These are phyloP conservation scores for Gallinago paraguaiae DNA, from an alignment of 2,113 vertebrate genomes.

Conservation along the genomic window DNA sequence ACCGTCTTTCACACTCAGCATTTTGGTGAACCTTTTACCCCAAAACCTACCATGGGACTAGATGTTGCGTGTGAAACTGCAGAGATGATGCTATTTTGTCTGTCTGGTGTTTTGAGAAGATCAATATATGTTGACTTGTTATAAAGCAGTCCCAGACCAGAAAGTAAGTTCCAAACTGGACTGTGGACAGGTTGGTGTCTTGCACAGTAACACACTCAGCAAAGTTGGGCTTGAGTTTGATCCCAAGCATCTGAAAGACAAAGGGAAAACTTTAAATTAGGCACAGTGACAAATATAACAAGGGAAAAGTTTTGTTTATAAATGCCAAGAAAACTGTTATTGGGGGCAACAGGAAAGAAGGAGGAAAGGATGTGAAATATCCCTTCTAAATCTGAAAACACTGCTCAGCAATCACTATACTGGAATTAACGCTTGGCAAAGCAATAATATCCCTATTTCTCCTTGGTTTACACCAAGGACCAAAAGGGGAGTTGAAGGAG, in stretches of 20 bases:
- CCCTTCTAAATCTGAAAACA: slow-evolving; percentile 48
- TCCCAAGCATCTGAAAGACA: background rate
- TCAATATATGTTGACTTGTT: background rate
- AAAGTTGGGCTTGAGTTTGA: background rate
- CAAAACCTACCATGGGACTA: background rate
- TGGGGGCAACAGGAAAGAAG: background rate
- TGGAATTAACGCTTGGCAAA: slow-evolving; percentile 50
- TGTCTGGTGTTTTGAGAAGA: background rate
- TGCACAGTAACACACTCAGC: background rate
- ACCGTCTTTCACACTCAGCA: background rate
- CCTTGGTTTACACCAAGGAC: slow-evolving; percentile 65
- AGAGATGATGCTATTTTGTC: background rate
- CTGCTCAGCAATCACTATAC: slow-evolving; percentile 37
- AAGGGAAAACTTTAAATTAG: background rate
- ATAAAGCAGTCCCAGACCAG: background rate
- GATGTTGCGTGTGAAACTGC: background rate
- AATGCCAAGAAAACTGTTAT: background rate
- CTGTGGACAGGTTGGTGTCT: background rate
- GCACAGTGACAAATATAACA: background rate
- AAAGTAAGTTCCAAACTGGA: background rate
- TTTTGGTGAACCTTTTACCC: background rate
- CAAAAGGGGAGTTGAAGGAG: slow-evolving; percentile 70
- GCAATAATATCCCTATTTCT: slow-evolving; percentile 40
- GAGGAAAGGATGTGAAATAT: slow-evolving; percentile 5
- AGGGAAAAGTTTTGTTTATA: background rate